These are phyloP conservation scores for Montipora foliosa DNA, from an alignment of 64 coral and sea anemone genomes.

Conservation along the genomic window DNA sequence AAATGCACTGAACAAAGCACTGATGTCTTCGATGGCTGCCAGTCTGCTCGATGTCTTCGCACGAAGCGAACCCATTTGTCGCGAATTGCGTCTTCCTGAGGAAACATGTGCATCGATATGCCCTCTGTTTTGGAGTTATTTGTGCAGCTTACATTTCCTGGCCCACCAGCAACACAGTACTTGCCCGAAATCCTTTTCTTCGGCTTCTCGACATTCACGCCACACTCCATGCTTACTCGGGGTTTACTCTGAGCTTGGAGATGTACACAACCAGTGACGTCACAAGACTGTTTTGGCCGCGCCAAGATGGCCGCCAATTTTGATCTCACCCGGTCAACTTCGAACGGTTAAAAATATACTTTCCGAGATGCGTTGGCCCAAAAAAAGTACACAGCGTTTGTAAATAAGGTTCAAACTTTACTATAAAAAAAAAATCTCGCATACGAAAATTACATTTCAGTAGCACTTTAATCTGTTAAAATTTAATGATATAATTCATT, in stretches of 20 bases:
- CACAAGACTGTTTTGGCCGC: background rate
- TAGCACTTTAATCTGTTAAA: too few relatives aligned
- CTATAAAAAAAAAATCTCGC: too few relatives aligned
- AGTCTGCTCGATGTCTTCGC: conserved; percentile 44
- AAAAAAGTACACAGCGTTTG: background rate
- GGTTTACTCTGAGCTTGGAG: background rate
- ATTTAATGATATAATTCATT: too few relatives aligned
- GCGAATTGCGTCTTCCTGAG: background rate
- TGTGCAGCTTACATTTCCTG: conserved; percentile 32
- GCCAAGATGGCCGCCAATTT: conserved; percentile 36
- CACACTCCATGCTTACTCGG: background rate
- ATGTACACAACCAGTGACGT: conserved; percentile 55
- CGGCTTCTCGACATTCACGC: background rate
- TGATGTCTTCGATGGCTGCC: conserved; percentile 38
- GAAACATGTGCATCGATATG: conserved; percentile 37
- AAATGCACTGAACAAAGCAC: conserved; percentile 61
- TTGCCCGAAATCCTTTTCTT: conserved; percentile 10
- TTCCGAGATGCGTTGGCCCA: background rate
- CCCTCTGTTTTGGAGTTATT: conserved; percentile 41
- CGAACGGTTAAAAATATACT: background rate
- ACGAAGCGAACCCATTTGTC: conserved; percentile 41
- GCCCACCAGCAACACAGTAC: background rate
- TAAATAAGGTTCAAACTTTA: conserved; percentile 4
- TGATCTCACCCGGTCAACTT: background rate
- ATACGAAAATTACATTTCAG: too few relatives aligned